These are phyloP conservation scores for Antedon mediterranea DNA, from an alignment of 53 echinoderm and acorn worm species.

Conservation along the genomic window DNA sequence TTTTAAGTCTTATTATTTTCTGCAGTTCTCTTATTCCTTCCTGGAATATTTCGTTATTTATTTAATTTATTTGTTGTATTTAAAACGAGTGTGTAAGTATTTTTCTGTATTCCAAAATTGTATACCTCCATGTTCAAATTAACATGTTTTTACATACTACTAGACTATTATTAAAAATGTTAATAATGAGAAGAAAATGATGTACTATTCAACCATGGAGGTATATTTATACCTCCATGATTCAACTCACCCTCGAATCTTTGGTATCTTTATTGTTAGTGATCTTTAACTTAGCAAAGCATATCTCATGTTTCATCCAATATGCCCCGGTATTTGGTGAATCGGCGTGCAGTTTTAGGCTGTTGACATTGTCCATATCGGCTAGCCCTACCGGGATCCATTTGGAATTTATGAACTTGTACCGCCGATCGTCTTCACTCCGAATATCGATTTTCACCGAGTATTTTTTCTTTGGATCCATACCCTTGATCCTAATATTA, in stretches of 20 bases:
- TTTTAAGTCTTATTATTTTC: no score
- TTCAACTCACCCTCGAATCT: constrained; percentile 34
- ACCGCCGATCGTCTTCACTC: constrained; percentile 28
- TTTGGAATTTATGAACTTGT: constrained; percentile 75
- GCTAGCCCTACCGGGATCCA: constrained; percentile 66
- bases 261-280: constrained; percentile 65
- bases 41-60: no score
- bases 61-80: no score
- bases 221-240: not conserved
- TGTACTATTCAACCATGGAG: not conserved
- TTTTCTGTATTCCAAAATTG: no score
- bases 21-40: no score
- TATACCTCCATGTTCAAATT: no score
- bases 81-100: no score
- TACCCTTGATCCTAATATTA: constrained; percentile 18
- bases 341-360: constrained; percentile 35
- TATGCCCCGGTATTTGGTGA: constrained; percentile 56
- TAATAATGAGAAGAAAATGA: not conserved
- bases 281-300: constrained; percentile 80
- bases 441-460: constrained; percentile 30
- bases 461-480: constrained; percentile 42
- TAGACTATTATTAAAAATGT: no score
- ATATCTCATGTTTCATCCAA: constrained; percentile 55
- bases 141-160: no score
- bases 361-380: constrained; percentile 29